Percentiles rank a stretch among this genome's conserved stretches.
Conservation (phyloP, 2,797 vertebrate genomes). For the Zenarchopterus dispar region DNA sequence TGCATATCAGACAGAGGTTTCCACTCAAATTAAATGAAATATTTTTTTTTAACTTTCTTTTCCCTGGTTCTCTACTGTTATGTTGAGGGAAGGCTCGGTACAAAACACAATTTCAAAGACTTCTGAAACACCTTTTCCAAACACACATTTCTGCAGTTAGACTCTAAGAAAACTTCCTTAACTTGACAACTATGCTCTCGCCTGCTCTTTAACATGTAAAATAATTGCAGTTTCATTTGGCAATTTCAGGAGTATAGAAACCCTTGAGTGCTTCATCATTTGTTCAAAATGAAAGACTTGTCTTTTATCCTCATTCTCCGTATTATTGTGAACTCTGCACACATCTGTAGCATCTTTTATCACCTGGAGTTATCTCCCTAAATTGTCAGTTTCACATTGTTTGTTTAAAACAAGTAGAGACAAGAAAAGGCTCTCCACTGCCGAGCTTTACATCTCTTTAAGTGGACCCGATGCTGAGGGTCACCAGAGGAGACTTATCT, state of each 20-base stretch:
- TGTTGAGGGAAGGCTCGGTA: background rate
- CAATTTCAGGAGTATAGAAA: too few relatives aligned
- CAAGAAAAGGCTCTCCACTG: background rate
- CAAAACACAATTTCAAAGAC: background rate
- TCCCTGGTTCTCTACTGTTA: background rate
- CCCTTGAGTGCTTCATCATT: too few relatives aligned
- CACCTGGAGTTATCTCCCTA: slow-evolving; percentile 1
- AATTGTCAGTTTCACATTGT: background rate
- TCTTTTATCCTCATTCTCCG: too few relatives aligned
- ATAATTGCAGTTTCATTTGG: too few relatives aligned
- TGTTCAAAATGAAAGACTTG: background rate
- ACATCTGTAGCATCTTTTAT: background rate
- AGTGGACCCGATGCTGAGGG: background rate
- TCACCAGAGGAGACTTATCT: background rate
- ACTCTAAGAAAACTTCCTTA: too few relatives aligned
- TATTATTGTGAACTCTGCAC: background rate
- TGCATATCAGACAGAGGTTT: background rate
- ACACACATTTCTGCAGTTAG: too few relatives aligned
- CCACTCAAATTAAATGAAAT: background rate
- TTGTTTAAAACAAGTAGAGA: slow-evolving; percentile 4
- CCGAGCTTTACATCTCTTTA: background rate
- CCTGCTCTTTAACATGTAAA: too few relatives aligned
- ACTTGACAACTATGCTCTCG: too few relatives aligned
- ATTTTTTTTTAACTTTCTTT: background rate
- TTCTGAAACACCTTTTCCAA: too few relatives aligned